These are phyloP conservation scores for Chrysolophus pictus DNA, from an alignment of 2,797 vertebrate species.

Conservation along the genomic window DNA sequence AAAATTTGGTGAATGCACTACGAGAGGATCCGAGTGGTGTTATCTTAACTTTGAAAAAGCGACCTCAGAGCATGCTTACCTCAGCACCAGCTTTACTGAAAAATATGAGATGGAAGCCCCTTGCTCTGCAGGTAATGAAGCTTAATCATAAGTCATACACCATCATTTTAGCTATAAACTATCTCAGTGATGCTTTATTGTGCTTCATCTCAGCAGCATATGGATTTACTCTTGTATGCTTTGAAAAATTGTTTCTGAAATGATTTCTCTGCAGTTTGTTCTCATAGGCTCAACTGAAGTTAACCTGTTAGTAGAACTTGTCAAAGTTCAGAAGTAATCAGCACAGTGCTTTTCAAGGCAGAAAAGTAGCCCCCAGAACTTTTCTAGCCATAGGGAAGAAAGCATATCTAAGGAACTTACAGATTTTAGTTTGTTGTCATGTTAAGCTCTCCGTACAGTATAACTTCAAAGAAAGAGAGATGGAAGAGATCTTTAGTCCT, in stretches of 20 bases:
- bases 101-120: conserved; percentile 92
- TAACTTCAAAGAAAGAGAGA: neutral
- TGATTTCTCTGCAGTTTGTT: conserved; percentile 77
- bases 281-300: conserved; percentile 69
- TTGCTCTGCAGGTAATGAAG: conserved; percentile 90
- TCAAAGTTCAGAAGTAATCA: conserved; percentile 48
- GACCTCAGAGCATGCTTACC: conserved; percentile 91
- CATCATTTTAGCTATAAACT: conserved; percentile 85
- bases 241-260: conserved; percentile 81
- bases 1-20: conserved; percentile 91
- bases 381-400: neutral
- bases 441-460: neutral
- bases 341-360: conserved; percentile 29
- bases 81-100: conserved; percentile 91
- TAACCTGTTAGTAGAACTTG: conserved; percentile 46
- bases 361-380: conserved; percentile 24
- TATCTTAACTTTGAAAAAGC: conserved; percentile 92
- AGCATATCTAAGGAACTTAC: neutral
- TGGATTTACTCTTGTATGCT: conserved; percentile 80
- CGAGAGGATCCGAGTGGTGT: conserved; percentile 90
- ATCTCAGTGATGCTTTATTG: conserved; percentile 83
- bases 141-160: conserved; percentile 89
- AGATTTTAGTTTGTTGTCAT: conserved; percentile 27
- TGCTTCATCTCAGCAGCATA: conserved; percentile 85
- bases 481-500: neutral